These are phyloP conservation scores for Liopterus haemorrhoidalis DNA, from an alignment of 2,888 invertebrate species.

Conservation along the genomic window DNA sequence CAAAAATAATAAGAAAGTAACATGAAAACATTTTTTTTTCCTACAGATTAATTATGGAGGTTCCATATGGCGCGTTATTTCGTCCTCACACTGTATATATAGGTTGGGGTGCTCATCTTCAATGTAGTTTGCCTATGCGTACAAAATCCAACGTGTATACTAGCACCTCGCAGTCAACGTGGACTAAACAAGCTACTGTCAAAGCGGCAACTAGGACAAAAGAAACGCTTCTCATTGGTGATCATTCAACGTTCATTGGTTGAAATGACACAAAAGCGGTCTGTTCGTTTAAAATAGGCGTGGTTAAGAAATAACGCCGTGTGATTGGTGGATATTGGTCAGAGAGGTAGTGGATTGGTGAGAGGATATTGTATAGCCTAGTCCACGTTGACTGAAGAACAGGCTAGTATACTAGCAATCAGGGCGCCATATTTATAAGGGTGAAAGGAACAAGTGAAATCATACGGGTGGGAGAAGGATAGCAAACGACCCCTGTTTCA, in stretches of 20 bases:
- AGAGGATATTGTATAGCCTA: slow-evolving; percentile 25
- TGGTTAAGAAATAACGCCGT: slow-evolving; percentile 25
- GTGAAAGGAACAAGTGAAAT: slow-evolving; percentile 49
- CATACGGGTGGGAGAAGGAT: slow-evolving; percentile 49
- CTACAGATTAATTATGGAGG: too few species aligned
- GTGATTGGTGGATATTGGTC: slow-evolving; percentile 27
- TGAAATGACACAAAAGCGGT: slow-evolving; percentile 30
- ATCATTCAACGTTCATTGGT: slow-evolving; percentile 11
- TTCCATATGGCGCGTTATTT: too few species aligned
- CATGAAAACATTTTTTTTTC: too few species aligned
- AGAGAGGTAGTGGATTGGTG: slow-evolving; percentile 31
- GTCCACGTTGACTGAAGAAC: slow-evolving; percentile 45
- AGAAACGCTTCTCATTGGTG: slow-evolving; percentile 38
- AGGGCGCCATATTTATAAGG: slow-evolving; percentile 51
- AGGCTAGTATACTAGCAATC: slow-evolving; percentile 49
- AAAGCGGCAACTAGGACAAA: slow-evolving; percentile 37
- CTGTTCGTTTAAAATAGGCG: slow-evolving; percentile 43
- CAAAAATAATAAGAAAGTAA: too few species aligned
- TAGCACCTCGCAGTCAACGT: slow-evolving; percentile 48
- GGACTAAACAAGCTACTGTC: slow-evolving; percentile 41
- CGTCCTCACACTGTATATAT: too few species aligned
- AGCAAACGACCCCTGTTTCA: slow-evolving; percentile 47
- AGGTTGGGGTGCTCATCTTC: too few species aligned
- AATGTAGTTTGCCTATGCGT: slow-evolving; percentile 46
- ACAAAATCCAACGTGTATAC: slow-evolving; percentile 45